Base-by-base conservation (phyloP, 2,888 invertebrate species). In the Carpatolechia fugitivella region DNA sequence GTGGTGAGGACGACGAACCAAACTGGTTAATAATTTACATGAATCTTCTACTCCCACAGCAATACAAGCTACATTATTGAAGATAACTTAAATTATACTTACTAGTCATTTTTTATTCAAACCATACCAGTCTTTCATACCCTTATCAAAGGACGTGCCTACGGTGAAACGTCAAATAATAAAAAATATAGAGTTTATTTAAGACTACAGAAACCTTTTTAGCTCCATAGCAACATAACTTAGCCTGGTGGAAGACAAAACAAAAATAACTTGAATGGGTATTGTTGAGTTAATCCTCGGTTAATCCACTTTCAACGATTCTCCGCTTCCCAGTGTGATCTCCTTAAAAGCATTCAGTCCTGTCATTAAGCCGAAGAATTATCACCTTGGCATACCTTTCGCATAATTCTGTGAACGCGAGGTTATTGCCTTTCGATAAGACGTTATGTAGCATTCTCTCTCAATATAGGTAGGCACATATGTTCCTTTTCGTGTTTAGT, bases 341-440 rank as follows among this genome's bases (percentile, higher is more conserved):
- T 51, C 54, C 51, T 41, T 47, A 52, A 58, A 60, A 65, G 64
- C 62, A 68, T 70, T 69, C 62, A 3, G 18, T 68, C 69, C 65
- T 73, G 70, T 73, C 72, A 69, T 66, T 69, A 69, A 65, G 65
- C 58, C 61, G 60, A 74, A 76, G 74, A 77, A 67, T 74, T 77
- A 78, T 85, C 76, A 77, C 80, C 78, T 79, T 79, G 76, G 75
- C 80, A 82, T 80, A 78, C 80, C 80, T 80, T 79, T 76, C 71
- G 76, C 73, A 69, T 74, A 71, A 76, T 75, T 76, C 72, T 69
- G 65, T 69, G 68, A 69, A 66, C 67, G 62, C 68, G 78, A 74
- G 84, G 77, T 82, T 80, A 69, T 74, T 81, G 84, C 80, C 84
- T 73, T 62, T 61, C 68, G 74, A 77, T 81, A 78, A 79, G 71